These are phyloP conservation scores for Calliphora vomitoria DNA, from an alignment of 2,888 invertebrate genomes.

Conservation along the genomic window DNA sequence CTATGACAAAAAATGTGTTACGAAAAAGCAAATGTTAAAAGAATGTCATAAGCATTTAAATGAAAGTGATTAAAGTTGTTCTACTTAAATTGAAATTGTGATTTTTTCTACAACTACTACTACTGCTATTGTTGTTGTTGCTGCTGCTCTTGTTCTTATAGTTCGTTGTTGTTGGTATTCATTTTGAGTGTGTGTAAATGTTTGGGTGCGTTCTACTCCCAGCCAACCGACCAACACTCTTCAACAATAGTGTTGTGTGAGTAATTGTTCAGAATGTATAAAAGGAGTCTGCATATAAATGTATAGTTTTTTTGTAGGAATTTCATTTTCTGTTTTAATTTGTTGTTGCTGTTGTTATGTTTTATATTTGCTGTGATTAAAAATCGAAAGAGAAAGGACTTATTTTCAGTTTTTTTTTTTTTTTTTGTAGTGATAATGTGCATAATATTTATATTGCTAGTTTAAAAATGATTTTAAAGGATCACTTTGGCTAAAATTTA, in stretches of 20 bases:
- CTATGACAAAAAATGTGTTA: conserved; percentile 46
- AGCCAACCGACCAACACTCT: conserved; percentile 6
- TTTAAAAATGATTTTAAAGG: no score
- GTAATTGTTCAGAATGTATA: background rate
- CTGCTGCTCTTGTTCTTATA: background rate
- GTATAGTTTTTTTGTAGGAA: background rate
- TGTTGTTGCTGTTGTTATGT: conserved; percentile 3
- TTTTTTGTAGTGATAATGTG: background rate
- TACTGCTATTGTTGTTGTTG: background rate
- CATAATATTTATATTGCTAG: background rate
- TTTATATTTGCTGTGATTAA: conserved; percentile 20
- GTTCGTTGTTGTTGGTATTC: background rate
- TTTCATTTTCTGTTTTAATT: conserved; percentile 20
- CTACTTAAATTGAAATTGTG: conserved; percentile 71
- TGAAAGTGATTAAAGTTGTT: conserved; percentile 73
- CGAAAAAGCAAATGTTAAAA: conserved; percentile 62
- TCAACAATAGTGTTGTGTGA: background rate
- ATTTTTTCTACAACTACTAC: conserved; percentile 19
- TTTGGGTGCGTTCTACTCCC: background rate
- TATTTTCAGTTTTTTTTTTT: background rate
- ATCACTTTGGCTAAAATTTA: no score
- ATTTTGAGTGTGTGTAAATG: background rate
- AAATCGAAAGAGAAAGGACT: conserved; percentile 10
- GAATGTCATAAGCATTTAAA: conserved; percentile 74
- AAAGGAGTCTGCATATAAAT: conserved; percentile 1